phyloP scores from a whole-genome alignment of 2,113 vertebrate genomes.

The Taurulus bubalis region DNA sequence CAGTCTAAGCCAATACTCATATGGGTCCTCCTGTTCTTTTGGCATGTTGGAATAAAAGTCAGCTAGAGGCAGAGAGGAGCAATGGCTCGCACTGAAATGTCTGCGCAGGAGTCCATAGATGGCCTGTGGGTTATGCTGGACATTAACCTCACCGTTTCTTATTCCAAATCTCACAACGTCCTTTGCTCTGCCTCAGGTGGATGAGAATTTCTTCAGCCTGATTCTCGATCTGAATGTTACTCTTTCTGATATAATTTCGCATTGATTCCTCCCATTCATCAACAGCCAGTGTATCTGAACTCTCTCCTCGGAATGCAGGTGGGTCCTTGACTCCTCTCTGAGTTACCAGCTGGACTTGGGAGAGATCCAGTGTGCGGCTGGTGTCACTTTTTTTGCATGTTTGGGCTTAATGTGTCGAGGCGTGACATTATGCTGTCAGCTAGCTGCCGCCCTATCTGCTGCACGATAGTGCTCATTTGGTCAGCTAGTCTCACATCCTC shows the following conservation, averaged over 20 bases:
- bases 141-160: constrained; percentile 6
- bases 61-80: constrained; percentile 1
- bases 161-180: constrained; percentile 9
- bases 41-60: constrained; percentile 21
- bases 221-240: background rate
- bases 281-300: background rate
- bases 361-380: background rate
- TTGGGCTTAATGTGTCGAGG: background rate
- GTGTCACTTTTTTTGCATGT: too few relatives aligned
- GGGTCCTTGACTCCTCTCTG: constrained; percentile 5
- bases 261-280: constrained; percentile 28
- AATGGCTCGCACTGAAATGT: constrained; percentile 18
- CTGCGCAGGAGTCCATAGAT: constrained; percentile 19
- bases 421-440: constrained; percentile 24
- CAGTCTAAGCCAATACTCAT: constrained; percentile 24
- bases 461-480: constrained; percentile 16
- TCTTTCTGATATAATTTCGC: background rate
- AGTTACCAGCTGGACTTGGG: constrained; percentile 20
- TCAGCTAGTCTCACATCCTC: background rate
- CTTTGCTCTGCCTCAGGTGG: constrained; percentile 30
- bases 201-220: constrained; percentile 22
- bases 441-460: constrained; percentile 28
- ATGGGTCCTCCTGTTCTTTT: constrained; percentile 7
- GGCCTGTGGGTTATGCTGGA: constrained; percentile 1
- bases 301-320: constrained; percentile 10